Conservation (phyloP, 2,113 vertebrate genomes). For the Xiphias gladius region DNA sequence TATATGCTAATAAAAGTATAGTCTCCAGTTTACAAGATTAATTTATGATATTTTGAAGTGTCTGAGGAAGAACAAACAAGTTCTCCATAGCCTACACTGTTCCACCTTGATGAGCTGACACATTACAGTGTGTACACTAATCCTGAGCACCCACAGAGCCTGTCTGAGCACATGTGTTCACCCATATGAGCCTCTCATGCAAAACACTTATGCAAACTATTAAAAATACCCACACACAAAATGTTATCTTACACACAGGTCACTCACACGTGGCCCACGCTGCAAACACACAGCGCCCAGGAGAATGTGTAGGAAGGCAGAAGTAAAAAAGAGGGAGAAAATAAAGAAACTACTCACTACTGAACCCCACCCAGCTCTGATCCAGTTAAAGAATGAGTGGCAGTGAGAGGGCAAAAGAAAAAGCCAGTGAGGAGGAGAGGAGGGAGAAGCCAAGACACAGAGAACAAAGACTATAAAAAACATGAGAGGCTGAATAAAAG, state of each 20-base stretch:
- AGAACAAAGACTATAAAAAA: constrained; percentile 69
- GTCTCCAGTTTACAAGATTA: neutral
- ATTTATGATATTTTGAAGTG: neutral
- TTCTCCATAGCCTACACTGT: neutral
- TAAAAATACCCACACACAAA: constrained; percentile 34
- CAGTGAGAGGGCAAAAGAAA: constrained; percentile 42
- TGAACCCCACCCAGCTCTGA: constrained; percentile 74
- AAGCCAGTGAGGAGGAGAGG: constrained; percentile 27
- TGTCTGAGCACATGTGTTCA: constrained; percentile 35
- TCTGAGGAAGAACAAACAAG: constrained; percentile 3
- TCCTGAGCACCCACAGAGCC: constrained; percentile 25
- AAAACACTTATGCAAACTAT: constrained; percentile 39
- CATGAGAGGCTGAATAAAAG: constrained; percentile 44
- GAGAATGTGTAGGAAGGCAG: constrained; percentile 29
- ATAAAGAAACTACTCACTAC: constrained; percentile 59
- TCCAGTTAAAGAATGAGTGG: constrained; percentile 56
- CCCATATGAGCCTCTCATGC: constrained; percentile 16
- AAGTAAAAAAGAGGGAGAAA: constrained; percentile 39
- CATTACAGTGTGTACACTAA: constrained; percentile 20
- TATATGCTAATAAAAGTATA: neutral
- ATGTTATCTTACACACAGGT: constrained; percentile 26
- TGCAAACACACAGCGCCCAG: constrained; percentile 37
- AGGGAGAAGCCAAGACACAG: constrained; percentile 45
- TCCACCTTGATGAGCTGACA: constrained; percentile 8
- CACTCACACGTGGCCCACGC: constrained; percentile 11